Evolutionary conservation across 2,113 vertebrate genomes (phyloP), one percentile per base, ranked within the genome.

Genomic region (Rhombomys opimus): DNA sequence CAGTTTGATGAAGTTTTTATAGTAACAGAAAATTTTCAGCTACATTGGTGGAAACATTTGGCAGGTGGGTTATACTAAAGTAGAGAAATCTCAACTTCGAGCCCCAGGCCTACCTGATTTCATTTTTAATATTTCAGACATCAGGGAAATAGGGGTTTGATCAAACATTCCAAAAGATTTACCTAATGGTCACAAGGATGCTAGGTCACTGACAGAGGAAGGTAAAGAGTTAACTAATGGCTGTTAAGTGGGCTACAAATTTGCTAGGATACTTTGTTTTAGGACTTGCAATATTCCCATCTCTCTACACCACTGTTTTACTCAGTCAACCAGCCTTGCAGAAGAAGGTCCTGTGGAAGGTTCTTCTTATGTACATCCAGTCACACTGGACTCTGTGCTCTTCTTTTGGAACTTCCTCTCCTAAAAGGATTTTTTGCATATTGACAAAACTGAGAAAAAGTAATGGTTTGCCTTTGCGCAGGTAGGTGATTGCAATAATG

Each of bases 351-450:
- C 22, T 61, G 22, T 38, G 57, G 80, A 61, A 23, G 80, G 2
- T 8, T 38, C 57, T 61, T n/a, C 61, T 35, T 17, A 38, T 3
- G 35, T n/a, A n/a, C 2, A 7, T 13, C 12, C 35, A 59, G 14
- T 59, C 57, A 61, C 54, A 41, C 23, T 84, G 13, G n/a, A 63
- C 68, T 63, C 68, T 87, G 18, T 89, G 32, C 27, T 93, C 59
- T 90, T 82, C 50, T 75, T 81, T 75, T 41, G 61, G 65, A 50
- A 85, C 10, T 4, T 41, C 59, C 22, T 76, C 5, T 81, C 75
- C 38, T n/a, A 89, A 81, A 90, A 93, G 14, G 1, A 81, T 95
- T 90, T 95, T 95, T 95, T 30, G 46, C 70, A 67, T 90, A 63
- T 77, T 67, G 61, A 88, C 10, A 90, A 82, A 94, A 90, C 41